Base-by-base conservation (phyloP, 2,888 invertebrate species). In the Anaspis maculata region DNA sequence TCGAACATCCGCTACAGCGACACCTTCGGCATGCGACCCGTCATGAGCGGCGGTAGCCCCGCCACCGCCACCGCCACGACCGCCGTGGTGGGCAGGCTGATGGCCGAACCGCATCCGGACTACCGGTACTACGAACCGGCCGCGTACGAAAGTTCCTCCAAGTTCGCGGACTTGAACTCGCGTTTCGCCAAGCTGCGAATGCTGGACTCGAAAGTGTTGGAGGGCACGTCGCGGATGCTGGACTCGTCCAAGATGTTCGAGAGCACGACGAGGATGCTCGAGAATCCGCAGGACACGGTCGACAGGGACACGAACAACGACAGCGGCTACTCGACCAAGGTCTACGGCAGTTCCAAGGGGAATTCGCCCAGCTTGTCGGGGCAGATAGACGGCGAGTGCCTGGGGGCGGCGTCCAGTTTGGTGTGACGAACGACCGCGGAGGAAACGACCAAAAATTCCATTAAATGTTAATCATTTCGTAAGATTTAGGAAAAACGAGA, bases 281-380 rank as follows among this genome's bases (percentile, higher is more conserved):
- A 57, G 21, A 52, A 56, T 43, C 54, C 55, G 3, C 57, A 57
- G 26, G 62, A 64, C 32, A 58, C 51, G 3, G 55, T 71, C 1
- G 78, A 78, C 46, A 62, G 77, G 31, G 81, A 81, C 50, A 77
- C 78, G 0, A 86, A 82, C 57, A 85, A 86, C 45, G 88, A 89
- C 63, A 87, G 87, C 1, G 88, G 88, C 1, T 88, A 88, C 60
- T 85, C 85, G 51, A 86, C 86, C 22, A 81, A 84, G 54, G 80
- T 84, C 47, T 84, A 83, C 45, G 83, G 82, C 1, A 83, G 83
- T 45, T 81, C 82, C 4, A 79, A 83, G 53, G 82, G 83, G 0
- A 80, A 83, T 15, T 82, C 82, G n/a, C 83, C 83, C 2, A 80
- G 80, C 57, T 68, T 83, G 27, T 81, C 80, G 19, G 77, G 76